Evolutionary conservation across 2,888 invertebrate species (phyloP).

Genomic region (Diogma glabrata): DNA sequence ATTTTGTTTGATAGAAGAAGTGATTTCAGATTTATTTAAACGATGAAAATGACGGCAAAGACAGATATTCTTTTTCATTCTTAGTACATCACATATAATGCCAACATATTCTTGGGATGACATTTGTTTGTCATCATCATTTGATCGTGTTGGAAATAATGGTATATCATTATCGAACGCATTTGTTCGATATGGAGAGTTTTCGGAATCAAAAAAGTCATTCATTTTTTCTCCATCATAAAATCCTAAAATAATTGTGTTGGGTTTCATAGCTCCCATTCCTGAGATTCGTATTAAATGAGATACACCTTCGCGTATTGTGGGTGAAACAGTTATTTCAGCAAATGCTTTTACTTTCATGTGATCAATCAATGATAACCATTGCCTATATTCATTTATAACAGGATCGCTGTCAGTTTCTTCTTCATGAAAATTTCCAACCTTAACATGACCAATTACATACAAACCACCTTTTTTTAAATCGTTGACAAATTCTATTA

Average conservation of each 20-base stretch:
- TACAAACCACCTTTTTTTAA: conserved; percentile 90
- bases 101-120: conserved; percentile 61
- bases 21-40: conserved; percentile 50
- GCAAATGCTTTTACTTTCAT: conserved; percentile 94
- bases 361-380: conserved; percentile 91
- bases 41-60: conserved; percentile 83
- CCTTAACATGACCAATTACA: conserved; percentile 75
- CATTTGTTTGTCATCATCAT: conserved; percentile 36
- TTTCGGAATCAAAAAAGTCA: conserved; percentile 65
- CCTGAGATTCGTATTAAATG: conserved; percentile 87
- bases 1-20: conserved; percentile 17
- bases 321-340: conserved; percentile 77
- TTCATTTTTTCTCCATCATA: conserved; percentile 62
- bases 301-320: conserved; percentile 80
- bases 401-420: conserved; percentile 52
- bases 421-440: conserved; percentile 41
- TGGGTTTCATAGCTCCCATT: conserved; percentile 98
- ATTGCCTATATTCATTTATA: conserved; percentile 68
- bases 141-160: conserved; percentile 43
- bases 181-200: conserved; percentile 48
- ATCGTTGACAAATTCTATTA: conserved; percentile 96
- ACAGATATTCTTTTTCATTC: conserved; percentile 90
- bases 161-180: conserved; percentile 40
- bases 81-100: conserved; percentile 76
- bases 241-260: conserved; percentile 92